Evolutionary conservation across 2,888 invertebrate genomes (phyloP).

Genomic region (Colletes collaris): DNA sequence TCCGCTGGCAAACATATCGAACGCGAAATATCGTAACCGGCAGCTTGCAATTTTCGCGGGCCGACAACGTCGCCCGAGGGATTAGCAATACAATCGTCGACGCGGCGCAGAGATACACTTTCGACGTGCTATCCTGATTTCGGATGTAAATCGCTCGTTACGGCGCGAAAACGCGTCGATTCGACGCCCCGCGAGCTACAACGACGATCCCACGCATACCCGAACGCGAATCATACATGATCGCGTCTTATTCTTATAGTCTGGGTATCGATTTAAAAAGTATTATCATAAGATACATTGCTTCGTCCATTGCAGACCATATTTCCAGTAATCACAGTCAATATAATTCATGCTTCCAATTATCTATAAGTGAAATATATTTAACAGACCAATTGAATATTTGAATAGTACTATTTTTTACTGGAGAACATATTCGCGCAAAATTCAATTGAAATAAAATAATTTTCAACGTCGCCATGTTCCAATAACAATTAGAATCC

Average conservation of each 20-base stretch:
- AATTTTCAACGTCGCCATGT: too few species aligned
- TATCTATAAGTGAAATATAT: too few species aligned
- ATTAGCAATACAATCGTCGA: conserved; percentile 60
- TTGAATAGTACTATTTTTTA: too few species aligned
- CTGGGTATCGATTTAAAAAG: too few species aligned
- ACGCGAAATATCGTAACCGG: conserved; percentile 68
- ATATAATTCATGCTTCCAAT: too few species aligned
- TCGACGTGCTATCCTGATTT: conserved; percentile 70
- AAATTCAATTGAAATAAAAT: too few species aligned
- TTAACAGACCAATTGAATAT: too few species aligned
- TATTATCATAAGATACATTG: too few species aligned
- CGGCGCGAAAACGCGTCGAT: conserved; percentile 38
- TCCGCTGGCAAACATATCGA: conserved; percentile 36
- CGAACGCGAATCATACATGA: neutral
- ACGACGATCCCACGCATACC: neutral
- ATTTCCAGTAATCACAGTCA: too few species aligned
- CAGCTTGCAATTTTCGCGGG: conserved; percentile 69
- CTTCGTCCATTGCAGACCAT: too few species aligned
- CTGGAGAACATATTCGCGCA: too few species aligned
- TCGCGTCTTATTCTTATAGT: neutral
- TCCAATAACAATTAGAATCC: too few species aligned
- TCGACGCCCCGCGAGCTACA: conserved; percentile 25
- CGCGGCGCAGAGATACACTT: conserved; percentile 55
- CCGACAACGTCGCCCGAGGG: conserved; percentile 68
- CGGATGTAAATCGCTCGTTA: conserved; percentile 74